Percentiles rank a stretch among this genome's conserved stretches.
These are phyloP conservation scores for Pterocles orientalis DNA, from an alignment of 2,113 vertebrate species.

Conservation along the genomic window DNA sequence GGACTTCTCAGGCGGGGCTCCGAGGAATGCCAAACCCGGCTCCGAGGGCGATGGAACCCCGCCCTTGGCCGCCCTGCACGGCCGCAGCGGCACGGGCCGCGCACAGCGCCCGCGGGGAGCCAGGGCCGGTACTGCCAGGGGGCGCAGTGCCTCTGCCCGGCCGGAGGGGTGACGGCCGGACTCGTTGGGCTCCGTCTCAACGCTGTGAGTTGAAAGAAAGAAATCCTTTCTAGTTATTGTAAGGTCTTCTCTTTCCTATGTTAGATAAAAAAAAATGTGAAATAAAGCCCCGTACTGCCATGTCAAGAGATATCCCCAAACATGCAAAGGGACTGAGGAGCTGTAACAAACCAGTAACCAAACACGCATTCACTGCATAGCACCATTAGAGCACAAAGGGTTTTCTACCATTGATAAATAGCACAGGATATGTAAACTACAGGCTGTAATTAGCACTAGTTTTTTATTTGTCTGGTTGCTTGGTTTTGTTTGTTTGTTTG, in stretches of 20 bases:
- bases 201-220: fast-evolving
- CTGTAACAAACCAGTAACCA: neutral
- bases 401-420: fast-evolving
- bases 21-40: neutral
- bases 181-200: fast-evolving
- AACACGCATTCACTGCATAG: too few relatives aligned
- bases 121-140: neutral
- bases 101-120: neutral
- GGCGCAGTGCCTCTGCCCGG: neutral
- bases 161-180: fast-evolving
- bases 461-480: neutral
- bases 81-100: neutral
- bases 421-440: neutral
- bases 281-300: neutral
- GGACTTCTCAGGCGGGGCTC: neutral
- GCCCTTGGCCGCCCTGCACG: fast-evolving
- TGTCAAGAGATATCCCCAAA: neutral
- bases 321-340: neutral
- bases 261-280: too few relatives aligned
- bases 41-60: neutral
- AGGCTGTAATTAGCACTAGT: neutral
- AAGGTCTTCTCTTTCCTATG: neutral
- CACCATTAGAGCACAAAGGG: neutral
- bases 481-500: neutral
- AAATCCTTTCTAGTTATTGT: neutral